Evolutionary conservation across 2,888 invertebrate genomes (phyloP).

Genomic region (Hemicrepidius hirtus): DNA sequence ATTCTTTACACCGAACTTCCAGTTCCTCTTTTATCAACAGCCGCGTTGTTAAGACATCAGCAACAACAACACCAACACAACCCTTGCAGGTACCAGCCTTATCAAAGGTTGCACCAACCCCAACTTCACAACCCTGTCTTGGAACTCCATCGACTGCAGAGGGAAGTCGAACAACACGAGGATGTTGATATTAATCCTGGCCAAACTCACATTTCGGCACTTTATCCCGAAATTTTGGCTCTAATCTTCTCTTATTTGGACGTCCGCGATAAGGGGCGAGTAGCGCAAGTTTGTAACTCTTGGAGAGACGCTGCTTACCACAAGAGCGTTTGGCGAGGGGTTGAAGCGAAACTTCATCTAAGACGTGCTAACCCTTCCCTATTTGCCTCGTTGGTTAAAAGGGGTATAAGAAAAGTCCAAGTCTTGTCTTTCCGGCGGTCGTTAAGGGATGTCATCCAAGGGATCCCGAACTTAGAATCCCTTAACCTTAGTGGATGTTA

Average conservation of each 20-base stretch:
- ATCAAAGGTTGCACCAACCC: conserved; percentile 82
- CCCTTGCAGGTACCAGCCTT: conserved; percentile 75
- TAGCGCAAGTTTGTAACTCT: conserved; percentile 90
- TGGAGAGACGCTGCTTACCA: conserved; percentile 96
- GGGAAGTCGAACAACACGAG: conserved; percentile 57
- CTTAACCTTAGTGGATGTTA: conserved; percentile 95
- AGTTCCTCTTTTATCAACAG: conserved; percentile 74
- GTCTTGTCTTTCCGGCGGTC: conserved; percentile 89
- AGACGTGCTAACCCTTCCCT: conserved; percentile 88
- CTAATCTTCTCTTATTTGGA: conserved; percentile 93
- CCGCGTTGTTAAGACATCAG: conserved; percentile 73
- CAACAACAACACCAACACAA: conserved; percentile 72
- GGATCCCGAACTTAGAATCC: conserved; percentile 90
- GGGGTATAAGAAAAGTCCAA: conserved; percentile 92
- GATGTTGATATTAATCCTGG: conserved; percentile 63
- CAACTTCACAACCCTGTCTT: conserved; percentile 73
- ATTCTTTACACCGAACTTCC: conserved; percentile 77
- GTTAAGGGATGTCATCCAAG: conserved; percentile 88
- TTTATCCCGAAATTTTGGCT: conserved; percentile 94
- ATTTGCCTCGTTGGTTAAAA: conserved; percentile 88
- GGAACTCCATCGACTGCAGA: conserved; percentile 63
- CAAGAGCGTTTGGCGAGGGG: conserved; percentile 94
- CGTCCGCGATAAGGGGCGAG: conserved; percentile 91
- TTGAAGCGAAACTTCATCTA: conserved; percentile 92
- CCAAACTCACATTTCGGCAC: conserved; percentile 87